Percentiles rank a stretch among this genome's conserved stretches.
Conservation (phyloP, 2,113 vertebrate species). For the Calidris pugnax region DNA sequence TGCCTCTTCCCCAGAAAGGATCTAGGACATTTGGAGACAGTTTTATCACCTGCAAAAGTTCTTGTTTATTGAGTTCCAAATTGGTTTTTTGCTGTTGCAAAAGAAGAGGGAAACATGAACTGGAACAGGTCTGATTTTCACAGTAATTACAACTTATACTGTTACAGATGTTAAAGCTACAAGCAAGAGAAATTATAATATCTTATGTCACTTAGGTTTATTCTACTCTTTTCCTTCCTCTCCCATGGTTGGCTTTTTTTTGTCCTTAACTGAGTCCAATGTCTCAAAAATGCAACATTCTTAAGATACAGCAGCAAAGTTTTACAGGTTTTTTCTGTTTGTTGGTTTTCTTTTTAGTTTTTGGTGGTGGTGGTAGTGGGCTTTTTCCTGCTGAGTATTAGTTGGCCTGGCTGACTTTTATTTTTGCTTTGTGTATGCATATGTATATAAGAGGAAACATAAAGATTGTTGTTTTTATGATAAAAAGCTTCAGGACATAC, state of each 20-base stretch:
- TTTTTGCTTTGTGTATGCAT: neutral
- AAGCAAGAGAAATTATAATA: neutral
- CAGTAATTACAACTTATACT: neutral
- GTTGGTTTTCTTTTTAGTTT: rapidly evolving
- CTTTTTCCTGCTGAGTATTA: neutral
- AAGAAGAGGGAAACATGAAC: neutral
- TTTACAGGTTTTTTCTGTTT: neutral
- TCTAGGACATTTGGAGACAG: neutral
- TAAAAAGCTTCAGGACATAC: neutral
- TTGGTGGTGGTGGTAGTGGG: neutral
- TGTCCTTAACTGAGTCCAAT: neutral
- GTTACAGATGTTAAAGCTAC: neutral
- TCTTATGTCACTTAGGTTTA: neutral
- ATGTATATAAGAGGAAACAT: neutral
- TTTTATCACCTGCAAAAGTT: neutral
- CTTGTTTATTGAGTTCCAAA: neutral
- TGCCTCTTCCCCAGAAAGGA: neutral
- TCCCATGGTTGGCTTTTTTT: neutral
- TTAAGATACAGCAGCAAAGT: neutral
- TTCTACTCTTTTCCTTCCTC: neutral
- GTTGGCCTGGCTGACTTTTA: neutral
- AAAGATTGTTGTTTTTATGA: neutral
- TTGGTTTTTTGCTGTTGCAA: neutral
- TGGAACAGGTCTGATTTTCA: neutral
- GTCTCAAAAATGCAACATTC: neutral